Conservation (phyloP, 2,888 invertebrate species). For the Ormyrus nitidulus region DNA sequence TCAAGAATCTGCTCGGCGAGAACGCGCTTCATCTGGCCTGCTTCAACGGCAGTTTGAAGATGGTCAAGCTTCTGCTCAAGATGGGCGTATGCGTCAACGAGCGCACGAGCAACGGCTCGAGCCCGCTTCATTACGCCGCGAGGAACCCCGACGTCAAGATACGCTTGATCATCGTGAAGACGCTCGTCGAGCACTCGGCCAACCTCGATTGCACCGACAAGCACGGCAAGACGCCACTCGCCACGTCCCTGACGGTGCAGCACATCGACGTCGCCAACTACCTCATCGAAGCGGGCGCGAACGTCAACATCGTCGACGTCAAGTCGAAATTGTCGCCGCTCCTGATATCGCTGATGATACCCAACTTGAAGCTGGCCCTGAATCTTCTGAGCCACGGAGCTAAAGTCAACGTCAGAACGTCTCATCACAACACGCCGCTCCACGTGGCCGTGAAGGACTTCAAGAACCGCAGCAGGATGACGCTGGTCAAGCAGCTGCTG, state of each 20-base stretch:
- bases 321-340: slow-evolving; percentile 19
- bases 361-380: background rate
- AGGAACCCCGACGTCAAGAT: background rate
- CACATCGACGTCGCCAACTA: background rate
- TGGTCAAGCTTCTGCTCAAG: background rate
- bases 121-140: slow-evolving; percentile 59
- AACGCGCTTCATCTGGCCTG: slow-evolving; percentile 41
- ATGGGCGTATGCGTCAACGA: slow-evolving; percentile 10
- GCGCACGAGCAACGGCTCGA: slow-evolving; percentile 46
- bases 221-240: slow-evolving; percentile 39
- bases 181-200: slow-evolving; percentile 51
- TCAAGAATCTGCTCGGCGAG: background rate
- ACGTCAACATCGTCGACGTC: slow-evolving; percentile 78
- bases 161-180: slow-evolving; percentile 30
- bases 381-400: slow-evolving; percentile 64
- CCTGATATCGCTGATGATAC: slow-evolving; percentile 27
- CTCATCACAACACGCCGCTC: slow-evolving; percentile 67
- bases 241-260: slow-evolving; percentile 17
- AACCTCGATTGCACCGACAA: slow-evolving; percentile 51
- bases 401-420: slow-evolving; percentile 79
- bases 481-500: slow-evolving; percentile 5
- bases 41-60: background rate
- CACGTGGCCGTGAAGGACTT: slow-evolving; percentile 40
- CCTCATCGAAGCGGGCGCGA: slow-evolving; percentile 70
- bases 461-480: background rate